Evolutionary conservation across 1,140 invertebrate genomes (phyloP), one percentile per base, ranked within the genome.

Genomic region (Piezodorus guildinii): DNA sequence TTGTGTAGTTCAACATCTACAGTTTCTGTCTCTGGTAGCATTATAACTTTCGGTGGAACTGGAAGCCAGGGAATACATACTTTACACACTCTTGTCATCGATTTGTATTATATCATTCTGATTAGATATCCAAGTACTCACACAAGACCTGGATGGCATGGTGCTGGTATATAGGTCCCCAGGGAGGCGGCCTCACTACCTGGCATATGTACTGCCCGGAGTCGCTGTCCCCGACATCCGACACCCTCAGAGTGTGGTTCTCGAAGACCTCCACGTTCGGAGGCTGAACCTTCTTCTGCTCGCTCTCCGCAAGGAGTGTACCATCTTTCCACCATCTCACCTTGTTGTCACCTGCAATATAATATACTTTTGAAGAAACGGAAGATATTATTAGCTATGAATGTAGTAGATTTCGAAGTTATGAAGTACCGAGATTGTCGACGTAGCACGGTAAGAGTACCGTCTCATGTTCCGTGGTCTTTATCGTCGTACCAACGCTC

Each of bases 91-190:
- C n/a, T n/a, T n/a, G n/a, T n/a, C n/a, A n/a, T n/a, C n/a, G n/a
- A n/a, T n/a, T n/a, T n/a, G n/a, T n/a, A n/a, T n/a, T n/a, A n/a
- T n/a, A n/a, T n/a, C n/a, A n/a, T n/a, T n/a, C n/a, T n/a, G n/a
- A n/a, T n/a, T 30, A 30, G 27, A 30, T 39, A 6, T 39, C 4
- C 1, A 39, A 39, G 6, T 67, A 78, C 83, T 82, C 75, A 87
- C 85, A 83, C 72, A 86, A 79, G 34, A 90, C 87, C 79, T 87
- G 81, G 64, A 90, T 86, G 39, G 82, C 78, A 71, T 89, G 85
- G 30, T 79, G 75, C 73, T 88, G 86, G 60, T 77, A 78, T 10
- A 86, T 80, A 46, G 78, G 72, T n/a, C 77, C 76, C 79, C 79
- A 81, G 17, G 80, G 77, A 45, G 75, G 73, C 3, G 82, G 79